A percentile compares a stretch with the other conserved stretches of the same genome.
These are phyloP conservation scores for Elanoides forficatus DNA, from an alignment of 2,113 vertebrate genomes.

Conservation along the genomic window DNA sequence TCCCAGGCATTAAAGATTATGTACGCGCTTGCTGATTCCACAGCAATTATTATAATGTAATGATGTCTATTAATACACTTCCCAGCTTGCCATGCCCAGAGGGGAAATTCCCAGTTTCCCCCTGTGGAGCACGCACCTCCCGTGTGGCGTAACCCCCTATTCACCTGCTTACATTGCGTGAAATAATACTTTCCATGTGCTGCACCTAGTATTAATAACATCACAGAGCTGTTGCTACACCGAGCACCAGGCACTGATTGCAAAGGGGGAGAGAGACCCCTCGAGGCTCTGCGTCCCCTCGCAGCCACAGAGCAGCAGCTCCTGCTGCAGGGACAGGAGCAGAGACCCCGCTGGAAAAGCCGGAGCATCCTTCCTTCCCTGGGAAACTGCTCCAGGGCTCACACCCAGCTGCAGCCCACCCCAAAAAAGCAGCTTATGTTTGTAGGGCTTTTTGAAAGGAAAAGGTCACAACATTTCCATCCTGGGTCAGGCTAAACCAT, in stretches of 20 bases:
- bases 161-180: not conserved
- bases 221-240: not conserved
- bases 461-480: not conserved
- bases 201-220: not conserved
- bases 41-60: constrained; percentile 56
- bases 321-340: rapidly evolving
- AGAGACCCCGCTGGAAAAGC: not conserved
- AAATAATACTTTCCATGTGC: not conserved
- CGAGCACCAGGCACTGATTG: rapidly evolving
- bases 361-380: not conserved
- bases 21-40: constrained; percentile 1
- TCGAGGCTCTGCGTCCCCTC: not conserved
- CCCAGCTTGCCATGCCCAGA: constrained; percentile 27
- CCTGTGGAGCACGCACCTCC: not conserved
- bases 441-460: not conserved
- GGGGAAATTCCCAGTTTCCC: constrained; percentile 5
- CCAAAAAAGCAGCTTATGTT: not conserved
- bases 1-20: constrained; percentile 56
- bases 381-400: not conserved
- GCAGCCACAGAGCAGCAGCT: not conserved
- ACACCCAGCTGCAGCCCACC: not conserved
- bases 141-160: not conserved
- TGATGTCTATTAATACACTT: constrained; percentile 26
- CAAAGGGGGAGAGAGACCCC: not conserved
- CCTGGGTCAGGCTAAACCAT: not conserved